Percentiles rank a stretch among this genome's conserved stretches.
Conservation (phyloP, 2,888 invertebrate species). For the Limenitis arthemis region DNA sequence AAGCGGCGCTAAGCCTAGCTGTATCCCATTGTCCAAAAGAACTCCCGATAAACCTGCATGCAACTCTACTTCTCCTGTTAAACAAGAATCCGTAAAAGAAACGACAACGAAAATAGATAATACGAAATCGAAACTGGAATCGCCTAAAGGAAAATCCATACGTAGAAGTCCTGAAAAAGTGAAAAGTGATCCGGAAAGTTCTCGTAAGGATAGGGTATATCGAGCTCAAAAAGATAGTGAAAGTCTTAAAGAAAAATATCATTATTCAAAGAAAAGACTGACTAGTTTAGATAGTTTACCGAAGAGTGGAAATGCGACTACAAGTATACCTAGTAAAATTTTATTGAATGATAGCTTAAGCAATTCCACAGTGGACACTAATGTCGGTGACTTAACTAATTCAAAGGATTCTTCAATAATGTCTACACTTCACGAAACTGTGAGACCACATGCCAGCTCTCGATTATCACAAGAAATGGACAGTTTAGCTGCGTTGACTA, state of each 20-base stretch:
- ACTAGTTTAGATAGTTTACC: slow-evolving; percentile 68
- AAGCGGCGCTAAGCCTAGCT: slow-evolving; percentile 49
- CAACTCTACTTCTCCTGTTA: slow-evolving; percentile 50
- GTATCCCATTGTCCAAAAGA: slow-evolving; percentile 60
- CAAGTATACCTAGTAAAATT: slow-evolving; percentile 49
- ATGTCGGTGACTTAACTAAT: slow-evolving; percentile 40
- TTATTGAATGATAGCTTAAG: slow-evolving; percentile 44
- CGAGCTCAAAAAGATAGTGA: slow-evolving; percentile 67
- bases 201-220: slow-evolving; percentile 58
- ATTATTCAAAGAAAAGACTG: slow-evolving; percentile 71
- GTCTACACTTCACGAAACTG: slow-evolving; percentile 62
- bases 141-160: slow-evolving; percentile 39
- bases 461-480: slow-evolving; percentile 74
- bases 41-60: slow-evolving; percentile 43
- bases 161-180: slow-evolving; percentile 58
- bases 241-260: slow-evolving; percentile 67
- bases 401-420: slow-evolving; percentile 46
- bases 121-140: slow-evolving; percentile 45
- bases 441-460: slow-evolving; percentile 55
- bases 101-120: slow-evolving; percentile 38
- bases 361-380: slow-evolving; percentile 40
- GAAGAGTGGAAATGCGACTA: slow-evolving; percentile 53
- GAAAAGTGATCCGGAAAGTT: slow-evolving; percentile 56
- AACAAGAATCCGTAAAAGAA: slow-evolving; percentile 49
- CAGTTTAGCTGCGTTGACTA: slow-evolving; percentile 75